A percentile compares a stretch with the other conserved stretches of the same genome.
Evolutionary conservation across 2,113 vertebrate genomes (phyloP).

Genomic region (Gasterosteus aculeatus): DNA sequence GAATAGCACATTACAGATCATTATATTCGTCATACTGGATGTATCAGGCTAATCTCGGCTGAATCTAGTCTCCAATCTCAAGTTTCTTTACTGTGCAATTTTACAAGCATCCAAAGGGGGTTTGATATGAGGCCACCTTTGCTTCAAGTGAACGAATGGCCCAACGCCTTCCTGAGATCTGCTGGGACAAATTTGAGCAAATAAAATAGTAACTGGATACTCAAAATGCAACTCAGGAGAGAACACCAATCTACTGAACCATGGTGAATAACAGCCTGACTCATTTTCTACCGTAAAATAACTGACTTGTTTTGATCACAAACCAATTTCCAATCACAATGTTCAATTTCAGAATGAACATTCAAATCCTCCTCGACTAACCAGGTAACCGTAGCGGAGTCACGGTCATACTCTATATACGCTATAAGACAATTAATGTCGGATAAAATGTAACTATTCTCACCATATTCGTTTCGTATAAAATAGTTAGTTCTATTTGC

Average conservation of each 20-base stretch:
- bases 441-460: not conserved
- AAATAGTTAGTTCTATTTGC: not conserved
- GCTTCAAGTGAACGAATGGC: not conserved
- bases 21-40: not conserved
- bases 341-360: not conserved
- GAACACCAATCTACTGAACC: not conserved
- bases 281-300: not conserved
- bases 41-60: constrained; percentile 4
- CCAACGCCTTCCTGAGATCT: not conserved
- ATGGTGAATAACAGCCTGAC: not conserved
- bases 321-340: not conserved
- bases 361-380: not conserved
- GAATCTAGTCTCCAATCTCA: not conserved
- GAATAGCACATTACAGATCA: not conserved
- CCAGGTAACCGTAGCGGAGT: not conserved
- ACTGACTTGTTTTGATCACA: not conserved
- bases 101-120: not conserved
- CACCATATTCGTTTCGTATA: not conserved
- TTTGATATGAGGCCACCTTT: not conserved
- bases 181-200: not conserved
- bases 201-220: not conserved
- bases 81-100: constrained; percentile 3
- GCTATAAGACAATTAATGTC: not conserved
- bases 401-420: not conserved
- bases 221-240: not conserved